Evolutionary conservation across 1,140 invertebrate species (phyloP).

Genomic region (Elysia chlorotica): DNA sequence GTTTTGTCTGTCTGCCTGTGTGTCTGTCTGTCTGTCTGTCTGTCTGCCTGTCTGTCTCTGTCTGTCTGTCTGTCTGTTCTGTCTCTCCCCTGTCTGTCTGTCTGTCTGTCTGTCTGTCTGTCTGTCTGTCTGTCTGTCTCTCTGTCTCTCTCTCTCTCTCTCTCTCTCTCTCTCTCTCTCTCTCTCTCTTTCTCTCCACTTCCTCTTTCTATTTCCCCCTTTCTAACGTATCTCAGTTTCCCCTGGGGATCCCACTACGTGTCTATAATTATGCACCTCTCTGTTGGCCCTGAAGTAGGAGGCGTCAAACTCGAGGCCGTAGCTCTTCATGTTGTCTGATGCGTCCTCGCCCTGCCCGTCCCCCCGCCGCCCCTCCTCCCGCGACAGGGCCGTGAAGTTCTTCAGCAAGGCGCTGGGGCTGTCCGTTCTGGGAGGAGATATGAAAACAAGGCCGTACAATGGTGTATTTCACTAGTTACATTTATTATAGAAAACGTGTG

Average conservation of each 20-base stretch:
- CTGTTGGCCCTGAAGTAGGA: slow-evolving; percentile 53
- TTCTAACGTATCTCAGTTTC: too few species aligned
- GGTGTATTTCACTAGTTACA: too few species aligned
- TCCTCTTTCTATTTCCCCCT: background rate
- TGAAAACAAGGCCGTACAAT: too few species aligned
- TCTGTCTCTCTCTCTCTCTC: slow-evolving; percentile 9
- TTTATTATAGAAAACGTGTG: too few species aligned
- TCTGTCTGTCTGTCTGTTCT: slow-evolving; percentile 1
- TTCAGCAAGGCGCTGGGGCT: slow-evolving; percentile 29
- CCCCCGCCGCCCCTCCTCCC: slow-evolving; percentile 18
- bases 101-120: slow-evolving; percentile 1
- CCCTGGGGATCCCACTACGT: too few species aligned
- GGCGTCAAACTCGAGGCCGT: slow-evolving; percentile 50
- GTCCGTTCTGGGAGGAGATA: background rate
- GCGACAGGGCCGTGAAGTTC: slow-evolving; percentile 41
- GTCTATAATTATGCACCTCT: slow-evolving; percentile 43
- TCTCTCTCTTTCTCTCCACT: background rate
- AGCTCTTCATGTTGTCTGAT: slow-evolving; percentile 38
- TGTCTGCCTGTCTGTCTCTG: background rate
- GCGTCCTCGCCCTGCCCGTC: slow-evolving; percentile 19
- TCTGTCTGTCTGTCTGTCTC: slow-evolving; percentile 11
- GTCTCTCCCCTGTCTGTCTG: background rate
- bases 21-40: slow-evolving; percentile 1
- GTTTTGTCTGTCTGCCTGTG: background rate
- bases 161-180: slow-evolving; percentile 16